Percentiles rank a stretch among this genome's conserved stretches.
Conservation (phyloP, 2,888 invertebrate species). For the Lasioglossum morio region DNA sequence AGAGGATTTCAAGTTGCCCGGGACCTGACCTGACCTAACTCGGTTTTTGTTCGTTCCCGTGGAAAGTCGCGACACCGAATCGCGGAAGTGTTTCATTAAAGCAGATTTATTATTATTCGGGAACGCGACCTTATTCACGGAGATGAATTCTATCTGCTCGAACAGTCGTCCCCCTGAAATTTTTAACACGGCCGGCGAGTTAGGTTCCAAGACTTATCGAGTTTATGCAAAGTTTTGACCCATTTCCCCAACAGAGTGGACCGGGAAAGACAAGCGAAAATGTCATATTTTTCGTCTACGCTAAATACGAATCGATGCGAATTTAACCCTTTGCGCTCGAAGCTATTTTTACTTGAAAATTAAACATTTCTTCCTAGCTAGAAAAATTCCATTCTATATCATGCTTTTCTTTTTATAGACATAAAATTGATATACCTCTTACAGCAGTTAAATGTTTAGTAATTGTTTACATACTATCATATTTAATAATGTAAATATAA, state of each 20-base stretch:
- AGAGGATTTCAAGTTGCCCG: slow-evolving; percentile 30
- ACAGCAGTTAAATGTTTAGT: no score
- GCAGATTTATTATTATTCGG: slow-evolving; percentile 53
- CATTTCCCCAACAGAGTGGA: background rate
- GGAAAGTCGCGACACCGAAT: slow-evolving; percentile 20
- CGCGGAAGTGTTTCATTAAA: slow-evolving; percentile 50
- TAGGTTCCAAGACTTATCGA: slow-evolving; percentile 38
- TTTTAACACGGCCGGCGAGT: slow-evolving; percentile 36
- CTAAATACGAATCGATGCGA: background rate
- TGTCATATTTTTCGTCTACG: background rate
- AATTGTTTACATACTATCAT: no score
- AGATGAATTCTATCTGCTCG: slow-evolving; percentile 46
- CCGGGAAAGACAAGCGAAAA: background rate
- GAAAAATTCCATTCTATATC: no score
- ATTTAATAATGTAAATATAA: no score
- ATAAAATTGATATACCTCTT: no score
- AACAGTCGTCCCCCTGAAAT: slow-evolving; percentile 23
- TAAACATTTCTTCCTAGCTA: no score
- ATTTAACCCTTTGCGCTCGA: no score
- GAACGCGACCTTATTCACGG: slow-evolving; percentile 44
- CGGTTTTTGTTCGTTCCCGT: background rate
- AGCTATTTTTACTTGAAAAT: no score
- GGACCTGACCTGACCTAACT: background rate
- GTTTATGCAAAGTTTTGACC: slow-evolving; percentile 49
- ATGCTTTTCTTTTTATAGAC: no score